Percentiles rank a stretch among this genome's conserved stretches.
Conservation (phyloP, 2,797 vertebrate species). For the Myotis daubentonii region DNA sequence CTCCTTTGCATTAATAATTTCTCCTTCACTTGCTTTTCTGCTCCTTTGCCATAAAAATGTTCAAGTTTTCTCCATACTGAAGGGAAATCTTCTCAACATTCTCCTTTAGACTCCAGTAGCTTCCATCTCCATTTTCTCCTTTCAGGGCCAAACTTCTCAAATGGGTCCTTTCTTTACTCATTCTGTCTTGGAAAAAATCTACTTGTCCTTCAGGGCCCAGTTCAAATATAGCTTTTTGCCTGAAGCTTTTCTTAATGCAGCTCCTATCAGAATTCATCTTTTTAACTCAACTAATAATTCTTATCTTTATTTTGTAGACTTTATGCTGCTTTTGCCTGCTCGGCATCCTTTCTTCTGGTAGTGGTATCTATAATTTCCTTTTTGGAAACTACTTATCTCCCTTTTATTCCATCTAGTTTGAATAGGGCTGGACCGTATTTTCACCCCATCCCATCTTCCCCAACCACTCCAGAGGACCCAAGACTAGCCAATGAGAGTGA, state of each 20-base stretch:
- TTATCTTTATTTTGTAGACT: background rate
- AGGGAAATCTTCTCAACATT: background rate
- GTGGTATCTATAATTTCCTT: background rate
- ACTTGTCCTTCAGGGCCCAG: constrained; percentile 43
- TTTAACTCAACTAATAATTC: background rate
- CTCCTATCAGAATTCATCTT: constrained; percentile 30
- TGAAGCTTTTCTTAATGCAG: constrained; percentile 49
- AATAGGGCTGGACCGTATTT: background rate
- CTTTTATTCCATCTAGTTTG: background rate
- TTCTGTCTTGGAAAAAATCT: constrained; percentile 52
- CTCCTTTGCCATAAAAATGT: constrained; percentile 10
- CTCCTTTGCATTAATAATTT: constrained; percentile 23
- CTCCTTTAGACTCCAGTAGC: background rate
- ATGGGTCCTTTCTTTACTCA: constrained; percentile 38
- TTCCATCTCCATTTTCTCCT: constrained; percentile 56
- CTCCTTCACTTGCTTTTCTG: constrained; percentile 35
- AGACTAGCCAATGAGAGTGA: background rate
- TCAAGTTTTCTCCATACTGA: background rate
- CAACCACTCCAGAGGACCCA: background rate
- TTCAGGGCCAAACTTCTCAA: constrained; percentile 54
- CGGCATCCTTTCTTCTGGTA: background rate
- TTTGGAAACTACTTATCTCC: background rate
- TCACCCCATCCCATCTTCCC: background rate
- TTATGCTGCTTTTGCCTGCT: background rate
- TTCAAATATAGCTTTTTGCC: constrained; percentile 25